phyloP scores from a whole-genome alignment of 2,888 invertebrate genomes.

The Lasioglossum vierecki region DNA sequence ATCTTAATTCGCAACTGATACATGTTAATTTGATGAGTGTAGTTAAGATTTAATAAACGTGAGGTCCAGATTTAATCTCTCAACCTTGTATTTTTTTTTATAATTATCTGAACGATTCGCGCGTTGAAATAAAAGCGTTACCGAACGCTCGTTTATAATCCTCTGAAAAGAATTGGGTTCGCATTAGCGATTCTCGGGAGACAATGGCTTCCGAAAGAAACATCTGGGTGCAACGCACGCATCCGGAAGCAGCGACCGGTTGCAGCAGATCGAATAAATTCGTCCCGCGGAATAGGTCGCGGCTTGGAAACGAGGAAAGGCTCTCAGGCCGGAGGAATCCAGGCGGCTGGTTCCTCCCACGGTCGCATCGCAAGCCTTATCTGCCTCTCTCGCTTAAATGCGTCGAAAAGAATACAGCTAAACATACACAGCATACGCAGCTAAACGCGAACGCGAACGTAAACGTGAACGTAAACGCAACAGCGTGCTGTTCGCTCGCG shows the following conservation, averaged over 20 bases:
- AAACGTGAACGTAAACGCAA: constrained; percentile 8
- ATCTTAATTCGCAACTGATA: too few relatives aligned
- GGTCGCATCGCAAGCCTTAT: constrained; percentile 63
- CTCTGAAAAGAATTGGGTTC: background rate
- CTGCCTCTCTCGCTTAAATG: constrained; percentile 49
- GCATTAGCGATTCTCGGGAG: background rate
- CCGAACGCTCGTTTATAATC: background rate
- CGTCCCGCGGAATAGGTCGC: constrained; percentile 58
- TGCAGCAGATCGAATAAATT: constrained; percentile 56
- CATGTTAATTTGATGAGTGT: too few relatives aligned
- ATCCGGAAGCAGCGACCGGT: constrained; percentile 34
- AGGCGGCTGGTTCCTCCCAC: constrained; percentile 67
- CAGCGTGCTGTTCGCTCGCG: constrained; percentile 7
- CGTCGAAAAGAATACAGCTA: constrained; percentile 53
- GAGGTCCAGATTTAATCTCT: too few relatives aligned
- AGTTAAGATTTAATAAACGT: too few relatives aligned
- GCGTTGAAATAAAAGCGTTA: too few relatives aligned
- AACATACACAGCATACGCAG: constrained; percentile 12
- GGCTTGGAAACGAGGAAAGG: constrained; percentile 66
- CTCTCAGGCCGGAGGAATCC: constrained; percentile 64
- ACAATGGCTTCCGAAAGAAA: constrained; percentile 2
- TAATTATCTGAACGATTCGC: too few relatives aligned
- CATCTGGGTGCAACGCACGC: background rate
- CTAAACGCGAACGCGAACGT: constrained; percentile 3
- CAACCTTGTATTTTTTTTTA: too few relatives aligned